Evolutionary conservation across 2,888 invertebrate species (phyloP).

Genomic region (Boloria euphrosyne): DNA sequence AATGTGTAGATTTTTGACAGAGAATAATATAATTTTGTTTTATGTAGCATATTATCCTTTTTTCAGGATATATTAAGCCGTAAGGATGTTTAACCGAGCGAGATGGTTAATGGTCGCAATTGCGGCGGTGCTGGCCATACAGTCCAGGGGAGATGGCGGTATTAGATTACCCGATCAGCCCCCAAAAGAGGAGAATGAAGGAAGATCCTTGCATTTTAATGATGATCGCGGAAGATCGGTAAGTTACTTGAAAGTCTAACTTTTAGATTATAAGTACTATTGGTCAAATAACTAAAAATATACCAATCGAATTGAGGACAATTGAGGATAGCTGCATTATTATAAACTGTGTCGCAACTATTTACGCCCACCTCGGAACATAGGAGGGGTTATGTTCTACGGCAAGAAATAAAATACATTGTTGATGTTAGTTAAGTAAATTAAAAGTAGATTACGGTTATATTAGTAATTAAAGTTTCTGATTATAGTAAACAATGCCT

Average conservation of each 20-base stretch:
- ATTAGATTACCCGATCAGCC: slow-evolving; percentile 81
- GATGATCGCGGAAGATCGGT: slow-evolving; percentile 68
- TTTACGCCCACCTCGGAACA: too few relatives aligned
- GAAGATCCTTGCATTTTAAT: slow-evolving; percentile 65
- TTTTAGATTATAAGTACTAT: neutral
- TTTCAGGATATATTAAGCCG: slow-evolving; percentile 49
- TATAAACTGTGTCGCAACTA: too few relatives aligned
- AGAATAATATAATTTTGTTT: too few relatives aligned
- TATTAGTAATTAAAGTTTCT: too few relatives aligned
- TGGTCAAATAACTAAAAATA: neutral
- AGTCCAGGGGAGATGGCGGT: slow-evolving; percentile 83
- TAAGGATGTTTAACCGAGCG: slow-evolving; percentile 62
- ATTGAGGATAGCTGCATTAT: too few relatives aligned
- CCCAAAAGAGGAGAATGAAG: slow-evolving; percentile 63
- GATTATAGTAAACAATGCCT: too few relatives aligned
- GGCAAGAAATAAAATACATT: too few relatives aligned
- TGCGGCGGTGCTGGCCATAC: slow-evolving; percentile 79
- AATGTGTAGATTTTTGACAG: too few relatives aligned
- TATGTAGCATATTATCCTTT: slow-evolving; percentile 15
- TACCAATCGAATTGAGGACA: too few relatives aligned
- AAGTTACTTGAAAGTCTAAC: slow-evolving; percentile 21
- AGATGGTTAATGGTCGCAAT: slow-evolving; percentile 81
- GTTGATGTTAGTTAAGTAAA: too few relatives aligned
- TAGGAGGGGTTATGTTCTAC: too few relatives aligned
- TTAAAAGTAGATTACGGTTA: too few relatives aligned